Evolutionary conservation across 2,888 invertebrate species (phyloP).

Genomic region (Pterostichus niger): DNA sequence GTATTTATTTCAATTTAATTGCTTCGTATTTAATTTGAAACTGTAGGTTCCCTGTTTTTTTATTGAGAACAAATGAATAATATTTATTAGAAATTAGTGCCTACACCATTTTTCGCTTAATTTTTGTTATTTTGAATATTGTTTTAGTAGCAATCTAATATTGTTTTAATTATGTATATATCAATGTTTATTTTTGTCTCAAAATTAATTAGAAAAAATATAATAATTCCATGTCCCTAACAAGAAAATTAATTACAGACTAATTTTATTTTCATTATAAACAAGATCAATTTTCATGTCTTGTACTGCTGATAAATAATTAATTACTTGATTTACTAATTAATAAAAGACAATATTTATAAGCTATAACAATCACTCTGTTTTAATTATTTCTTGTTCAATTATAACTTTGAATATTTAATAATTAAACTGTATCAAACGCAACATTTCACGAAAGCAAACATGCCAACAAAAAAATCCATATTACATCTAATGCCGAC

Average conservation of each 20-base stretch:
- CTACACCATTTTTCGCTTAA: no score
- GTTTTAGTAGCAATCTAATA: conserved; percentile 71
- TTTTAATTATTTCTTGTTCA: conserved; percentile 27
- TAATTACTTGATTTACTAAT: conserved; percentile 32
- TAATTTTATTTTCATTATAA: conserved; percentile 37
- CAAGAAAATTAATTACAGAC: conserved; percentile 15
- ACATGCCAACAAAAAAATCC: conserved; percentile 30
- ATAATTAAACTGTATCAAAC: background rate
- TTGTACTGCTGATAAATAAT: conserved; percentile 28
- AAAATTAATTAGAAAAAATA: background rate
- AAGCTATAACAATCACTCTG: conserved; percentile 20
- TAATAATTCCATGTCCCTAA: background rate
- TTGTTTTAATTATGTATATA: background rate
- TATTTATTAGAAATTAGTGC: no score
- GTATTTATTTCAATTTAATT: no score
- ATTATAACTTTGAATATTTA: conserved; percentile 38
- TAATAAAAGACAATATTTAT: conserved; percentile 27
- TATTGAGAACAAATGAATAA: no score
- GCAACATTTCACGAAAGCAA: conserved; percentile 9
- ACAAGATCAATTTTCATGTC: conserved; percentile 30
- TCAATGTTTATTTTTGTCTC: no score
- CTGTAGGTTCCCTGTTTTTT: no score
- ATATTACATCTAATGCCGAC: conserved; percentile 13
- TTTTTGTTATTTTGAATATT: no score
- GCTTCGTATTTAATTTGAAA: no score